Evolutionary conservation across 2,113 vertebrate species (phyloP), one percentile per base, ranked within the genome.

Genomic region (Dromiciops gliroides): DNA sequence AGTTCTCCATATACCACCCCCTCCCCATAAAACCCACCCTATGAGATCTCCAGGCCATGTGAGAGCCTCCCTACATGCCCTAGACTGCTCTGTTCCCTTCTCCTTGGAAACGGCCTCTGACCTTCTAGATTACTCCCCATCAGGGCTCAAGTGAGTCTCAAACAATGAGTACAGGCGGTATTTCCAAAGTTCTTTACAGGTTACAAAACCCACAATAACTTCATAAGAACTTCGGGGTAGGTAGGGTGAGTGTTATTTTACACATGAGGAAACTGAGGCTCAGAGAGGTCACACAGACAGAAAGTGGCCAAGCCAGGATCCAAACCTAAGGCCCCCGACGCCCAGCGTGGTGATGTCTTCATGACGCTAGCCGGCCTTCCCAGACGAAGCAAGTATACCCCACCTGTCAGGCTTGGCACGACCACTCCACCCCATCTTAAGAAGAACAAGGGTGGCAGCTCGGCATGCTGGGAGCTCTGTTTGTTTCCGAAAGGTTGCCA

Each of bases 1-100:
- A 94, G 90, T 44, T 91, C 22, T 0, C 92, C 48, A 24, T 94
- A 92, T 31, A 94, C 88, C 91, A 44, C 37, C 47, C 10, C 5
- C 14, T 94, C 95, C 19, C 67, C 60, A 95, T 90, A 96, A 94
- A 96, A 90, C 0, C 0, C 25, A 94, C 92, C 95, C 96, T 96
- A 96, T 95, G 2, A 51, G 90, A 91, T 49, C 47, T 28, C 23
- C 14, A n/a, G 92, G 56, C 83, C 96, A 95, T 51, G 4, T 92
- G 51, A 56, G 89, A 51, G 26, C 60, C 48, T 31, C 49, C 92
- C 93, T 51, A n/a, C 28, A 28, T 0, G 93, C 51, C 28, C 67
- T 1, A 75, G n/a, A 83, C n/a, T 83, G 14, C n/a, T 37, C 60
- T 44, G n/a, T 83, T 83, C 19, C 44, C 19, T 83, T 90, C 50